Evolutionary conservation across 2,888 invertebrate species (phyloP).

Genomic region (Toxonevra muliebris): DNA sequence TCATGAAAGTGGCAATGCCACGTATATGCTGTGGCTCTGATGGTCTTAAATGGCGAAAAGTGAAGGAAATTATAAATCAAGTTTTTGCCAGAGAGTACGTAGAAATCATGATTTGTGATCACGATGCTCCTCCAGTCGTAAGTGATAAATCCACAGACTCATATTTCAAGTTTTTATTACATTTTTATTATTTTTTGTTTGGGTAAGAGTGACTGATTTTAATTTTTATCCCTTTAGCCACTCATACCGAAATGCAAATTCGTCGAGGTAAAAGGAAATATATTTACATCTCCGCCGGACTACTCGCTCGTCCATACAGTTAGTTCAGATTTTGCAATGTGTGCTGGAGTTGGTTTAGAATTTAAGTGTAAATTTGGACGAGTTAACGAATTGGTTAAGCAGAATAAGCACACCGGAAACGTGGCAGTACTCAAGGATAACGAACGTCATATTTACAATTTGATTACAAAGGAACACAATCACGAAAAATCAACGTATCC

Average conservation of each 20-base stretch:
- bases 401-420: constrained; percentile 62
- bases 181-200: no score
- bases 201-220: not conserved
- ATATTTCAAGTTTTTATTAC: not conserved
- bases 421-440: constrained; percentile 66
- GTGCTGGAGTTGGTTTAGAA: constrained; percentile 68
- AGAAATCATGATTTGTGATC: constrained; percentile 54
- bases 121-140: constrained; percentile 46
- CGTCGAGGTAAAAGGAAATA: constrained; percentile 66
- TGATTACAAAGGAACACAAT: constrained; percentile 70
- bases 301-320: constrained; percentile 69
- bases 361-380: constrained; percentile 58
- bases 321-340: constrained; percentile 70
- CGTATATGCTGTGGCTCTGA: constrained; percentile 73
- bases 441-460: constrained; percentile 68
- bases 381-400: constrained; percentile 55
- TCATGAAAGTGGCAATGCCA: constrained; percentile 71
- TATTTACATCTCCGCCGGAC: constrained; percentile 66
- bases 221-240: constrained; percentile 34
- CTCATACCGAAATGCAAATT: constrained; percentile 53
- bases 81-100: constrained; percentile 54
- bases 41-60: constrained; percentile 69
- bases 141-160: constrained; percentile 13
- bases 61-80: constrained; percentile 59
- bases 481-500: constrained; percentile 67